A percentile compares a stretch with the other conserved stretches of the same genome.
Conservation (phyloP, 1,140 invertebrate species). For the Trachymyrmex cornetzi region DNA sequence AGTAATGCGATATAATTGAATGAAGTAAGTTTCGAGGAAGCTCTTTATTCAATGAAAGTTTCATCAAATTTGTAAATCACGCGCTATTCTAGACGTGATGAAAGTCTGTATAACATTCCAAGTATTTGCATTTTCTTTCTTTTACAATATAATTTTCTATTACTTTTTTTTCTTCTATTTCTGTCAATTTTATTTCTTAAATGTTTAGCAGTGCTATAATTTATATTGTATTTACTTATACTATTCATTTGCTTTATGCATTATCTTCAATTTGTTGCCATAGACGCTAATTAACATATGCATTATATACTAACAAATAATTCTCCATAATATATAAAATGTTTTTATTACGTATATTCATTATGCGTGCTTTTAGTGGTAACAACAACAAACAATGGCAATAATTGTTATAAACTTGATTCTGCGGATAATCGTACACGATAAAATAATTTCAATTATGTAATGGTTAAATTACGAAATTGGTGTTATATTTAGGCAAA, state of each 20-base stretch:
- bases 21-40: background rate
- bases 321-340: slow-evolving; percentile 29
- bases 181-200: background rate
- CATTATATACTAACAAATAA: slow-evolving; percentile 32
- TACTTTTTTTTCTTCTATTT: background rate
- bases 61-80: slow-evolving; percentile 2
- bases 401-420: slow-evolving; percentile 50
- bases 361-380: slow-evolving; percentile 29
- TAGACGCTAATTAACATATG: slow-evolving; percentile 23
- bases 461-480: slow-evolving; percentile 30
- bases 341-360: slow-evolving; percentile 34
- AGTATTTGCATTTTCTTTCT: background rate
- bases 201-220: background rate
- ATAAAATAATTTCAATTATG: slow-evolving; percentile 21
- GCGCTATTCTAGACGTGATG: background rate
- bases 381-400: slow-evolving; percentile 5
- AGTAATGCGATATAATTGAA: slow-evolving; percentile 56
- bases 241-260: slow-evolving; percentile 27
- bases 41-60: background rate
- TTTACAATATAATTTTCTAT: background rate
- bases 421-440: background rate
- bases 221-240: background rate
- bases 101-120: background rate
- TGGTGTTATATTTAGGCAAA: slow-evolving; percentile 23
- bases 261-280: slow-evolving; percentile 19